A percentile compares a stretch with the other conserved stretches of the same genome.
These are phyloP conservation scores for Drosophila kuntzei DNA, from an alignment of 2,888 invertebrate species.

Conservation along the genomic window DNA sequence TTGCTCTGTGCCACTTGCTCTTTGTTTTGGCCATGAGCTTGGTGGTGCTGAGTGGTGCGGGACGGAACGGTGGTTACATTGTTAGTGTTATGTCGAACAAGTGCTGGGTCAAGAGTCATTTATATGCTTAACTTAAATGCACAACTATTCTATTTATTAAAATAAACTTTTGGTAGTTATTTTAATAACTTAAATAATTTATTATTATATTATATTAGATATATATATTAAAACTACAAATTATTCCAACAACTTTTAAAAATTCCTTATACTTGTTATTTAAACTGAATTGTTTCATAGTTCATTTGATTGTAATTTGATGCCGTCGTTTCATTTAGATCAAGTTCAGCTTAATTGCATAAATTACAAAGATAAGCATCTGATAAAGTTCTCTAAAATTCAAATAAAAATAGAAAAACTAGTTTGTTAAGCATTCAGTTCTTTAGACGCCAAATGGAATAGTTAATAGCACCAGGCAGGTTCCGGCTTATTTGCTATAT, in stretches of 20 bases:
- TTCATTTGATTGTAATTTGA: background rate
- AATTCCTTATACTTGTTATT: background rate
- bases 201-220: background rate
- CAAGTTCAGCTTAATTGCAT: constrained; percentile 15
- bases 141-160: constrained; percentile 8
- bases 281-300: background rate
- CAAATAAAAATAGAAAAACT: background rate
- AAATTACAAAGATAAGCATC: constrained; percentile 1
- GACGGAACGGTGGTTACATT: background rate
- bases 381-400: background rate
- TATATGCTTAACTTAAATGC: constrained; percentile 10
- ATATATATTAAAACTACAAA: background rate
- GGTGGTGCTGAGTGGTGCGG: background rate
- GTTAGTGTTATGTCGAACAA: constrained; percentile 20
- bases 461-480: background rate
- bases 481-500: constrained; percentile 8
- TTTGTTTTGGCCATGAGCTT: constrained; percentile 30
- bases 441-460: background rate
- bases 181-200: background rate
- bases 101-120: constrained; percentile 41
- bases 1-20: constrained; percentile 46
- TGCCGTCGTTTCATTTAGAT: constrained; percentile 8
- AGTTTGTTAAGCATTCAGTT: constrained; percentile 5
- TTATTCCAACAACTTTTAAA: background rate
- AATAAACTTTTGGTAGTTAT: background rate